A percentile compares a stretch with the other conserved stretches of the same genome.
These are phyloP conservation scores for Hylomyscus alleni DNA, from an alignment of 2,797 vertebrate genomes.

Conservation along the genomic window DNA sequence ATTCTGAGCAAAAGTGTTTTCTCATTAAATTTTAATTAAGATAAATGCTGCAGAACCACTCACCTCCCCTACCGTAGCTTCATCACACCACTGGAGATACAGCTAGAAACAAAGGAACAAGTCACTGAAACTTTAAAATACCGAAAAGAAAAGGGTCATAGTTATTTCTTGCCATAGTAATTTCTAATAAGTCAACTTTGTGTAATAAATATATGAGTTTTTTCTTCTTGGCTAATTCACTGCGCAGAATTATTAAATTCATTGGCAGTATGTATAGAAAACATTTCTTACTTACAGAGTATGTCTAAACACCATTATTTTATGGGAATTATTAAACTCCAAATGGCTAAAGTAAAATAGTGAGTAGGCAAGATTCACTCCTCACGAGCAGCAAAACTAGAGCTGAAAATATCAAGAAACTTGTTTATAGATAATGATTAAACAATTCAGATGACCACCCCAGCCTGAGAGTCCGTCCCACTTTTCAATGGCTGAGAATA, in stretches of 20 bases:
- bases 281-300: constrained; percentile 64
- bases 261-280: constrained; percentile 67
- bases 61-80: constrained; percentile 95
- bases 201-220: constrained; percentile 30
- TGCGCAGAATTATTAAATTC: constrained; percentile 61
- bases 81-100: constrained; percentile 99
- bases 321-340: constrained; percentile 51
- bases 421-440: constrained; percentile 56
- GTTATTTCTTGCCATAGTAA: constrained; percentile 79
- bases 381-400: constrained; percentile 60
- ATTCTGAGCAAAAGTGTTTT: constrained; percentile 94
- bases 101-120: constrained; percentile 92
- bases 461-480: neutral
- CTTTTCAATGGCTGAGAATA: constrained; percentile 53
- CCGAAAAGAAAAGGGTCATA: constrained; percentile 81
- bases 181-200: constrained; percentile 76
- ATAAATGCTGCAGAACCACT: constrained; percentile 95
- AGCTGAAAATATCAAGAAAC: constrained; percentile 52
- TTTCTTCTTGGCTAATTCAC: constrained; percentile 32
- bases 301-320: constrained; percentile 51
- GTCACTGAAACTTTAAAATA: constrained; percentile 85
- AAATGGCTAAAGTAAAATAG: constrained; percentile 56
- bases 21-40: constrained; percentile 99
- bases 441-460: constrained; percentile 47
- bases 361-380: constrained; percentile 45